These are phyloP conservation scores for Whitmania pigra DNA, from an alignment of 1,140 invertebrate genomes.

Conservation along the genomic window DNA sequence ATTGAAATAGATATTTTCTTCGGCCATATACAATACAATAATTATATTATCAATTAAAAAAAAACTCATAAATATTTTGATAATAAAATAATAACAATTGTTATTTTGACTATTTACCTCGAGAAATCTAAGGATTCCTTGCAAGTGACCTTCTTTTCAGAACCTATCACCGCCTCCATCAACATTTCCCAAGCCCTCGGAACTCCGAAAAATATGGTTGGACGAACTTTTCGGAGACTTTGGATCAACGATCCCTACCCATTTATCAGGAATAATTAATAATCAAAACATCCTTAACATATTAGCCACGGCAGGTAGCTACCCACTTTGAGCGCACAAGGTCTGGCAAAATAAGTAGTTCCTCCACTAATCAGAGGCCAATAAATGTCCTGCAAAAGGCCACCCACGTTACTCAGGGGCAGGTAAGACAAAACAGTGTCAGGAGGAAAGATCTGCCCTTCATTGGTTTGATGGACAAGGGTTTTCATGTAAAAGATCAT, in stretches of 20 bases:
- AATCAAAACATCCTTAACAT: neutral
- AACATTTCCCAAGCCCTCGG: constrained; percentile 80
- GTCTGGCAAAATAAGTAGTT: constrained; percentile 62
- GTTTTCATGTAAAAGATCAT: too few relatives aligned
- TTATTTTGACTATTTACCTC: too few relatives aligned
- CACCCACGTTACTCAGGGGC: constrained; percentile 71
- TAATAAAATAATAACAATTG: too few relatives aligned
- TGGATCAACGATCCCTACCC: constrained; percentile 34
- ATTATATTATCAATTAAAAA: too few relatives aligned
- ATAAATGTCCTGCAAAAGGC: constrained; percentile 65
- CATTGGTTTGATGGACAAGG: too few relatives aligned
- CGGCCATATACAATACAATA: too few relatives aligned
- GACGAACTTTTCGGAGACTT: constrained; percentile 57
- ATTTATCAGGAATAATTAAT: neutral
- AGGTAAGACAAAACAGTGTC: constrained; percentile 63
- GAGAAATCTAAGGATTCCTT: too few relatives aligned
- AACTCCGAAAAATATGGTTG: constrained; percentile 66
- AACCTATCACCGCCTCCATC: constrained; percentile 46
- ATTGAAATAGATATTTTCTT: too few relatives aligned
- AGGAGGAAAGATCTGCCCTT: constrained; percentile 1
- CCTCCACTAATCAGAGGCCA: constrained; percentile 45
- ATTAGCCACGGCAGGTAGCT: too few relatives aligned
- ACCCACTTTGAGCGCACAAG: constrained; percentile 55
- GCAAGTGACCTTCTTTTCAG: too few relatives aligned
- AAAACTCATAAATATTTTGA: too few relatives aligned